phyloP scores from a whole-genome alignment of 2,797 vertebrate species.

The Micromesistius poutassou region DNA sequence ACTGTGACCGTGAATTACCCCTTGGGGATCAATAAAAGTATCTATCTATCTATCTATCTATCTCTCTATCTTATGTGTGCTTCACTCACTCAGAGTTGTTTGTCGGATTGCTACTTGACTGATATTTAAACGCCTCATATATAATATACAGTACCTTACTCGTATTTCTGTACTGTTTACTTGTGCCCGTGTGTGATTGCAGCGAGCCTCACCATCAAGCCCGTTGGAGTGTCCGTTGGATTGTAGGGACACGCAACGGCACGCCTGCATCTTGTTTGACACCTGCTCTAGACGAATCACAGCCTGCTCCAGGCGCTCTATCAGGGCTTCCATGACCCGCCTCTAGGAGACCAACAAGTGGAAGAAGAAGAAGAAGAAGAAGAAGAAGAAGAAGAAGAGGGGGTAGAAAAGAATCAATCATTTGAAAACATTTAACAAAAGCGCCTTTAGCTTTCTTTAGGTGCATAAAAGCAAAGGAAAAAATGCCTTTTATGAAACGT shows the following conservation, averaged over 20 bases:
- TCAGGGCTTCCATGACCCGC: constrained; percentile 74
- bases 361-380: constrained; percentile 17
- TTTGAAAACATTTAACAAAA: not conserved
- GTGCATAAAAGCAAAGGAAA: not conserved
- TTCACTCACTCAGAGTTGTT: not conserved
- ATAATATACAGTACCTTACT: not conserved
- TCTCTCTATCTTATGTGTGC: not conserved
- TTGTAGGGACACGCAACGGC: constrained; percentile 60
- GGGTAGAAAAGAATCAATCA: not conserved
- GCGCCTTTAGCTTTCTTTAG: not conserved
- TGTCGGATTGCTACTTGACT: not conserved
- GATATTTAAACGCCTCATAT: not conserved
- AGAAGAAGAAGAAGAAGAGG: constrained; percentile 7
- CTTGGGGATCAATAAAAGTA: no score
- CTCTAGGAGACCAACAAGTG: constrained; percentile 36
- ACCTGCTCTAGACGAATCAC: constrained; percentile 85
- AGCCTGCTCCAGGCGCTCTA: constrained; percentile 88
- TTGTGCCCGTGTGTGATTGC: no score
- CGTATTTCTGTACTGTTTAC: not conserved
- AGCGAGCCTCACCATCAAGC: constrained; percentile 57
- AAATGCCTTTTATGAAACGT: no score
- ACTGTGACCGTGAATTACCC: no score
- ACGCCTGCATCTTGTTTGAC: constrained; percentile 67
- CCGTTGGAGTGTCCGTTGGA: constrained; percentile 78
- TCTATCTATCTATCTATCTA: no score